Base-by-base conservation (phyloP, 1,140 invertebrate species). In the Mycetomoellerius zeteki region DNA sequence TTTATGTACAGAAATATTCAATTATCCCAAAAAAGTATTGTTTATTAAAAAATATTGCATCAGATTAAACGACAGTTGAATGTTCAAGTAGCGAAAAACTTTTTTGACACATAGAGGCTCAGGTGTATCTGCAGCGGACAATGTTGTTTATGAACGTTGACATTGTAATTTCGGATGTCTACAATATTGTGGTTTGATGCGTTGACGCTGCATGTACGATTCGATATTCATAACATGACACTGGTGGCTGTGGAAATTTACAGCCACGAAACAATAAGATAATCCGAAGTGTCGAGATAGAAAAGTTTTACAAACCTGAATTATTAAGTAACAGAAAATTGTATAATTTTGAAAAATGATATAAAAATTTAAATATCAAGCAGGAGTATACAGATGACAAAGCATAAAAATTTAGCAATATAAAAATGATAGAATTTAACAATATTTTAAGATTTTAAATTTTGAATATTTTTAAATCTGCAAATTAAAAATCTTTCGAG, bases 141-240 rank as follows among this genome's bases (percentile, higher is more conserved):
- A 62, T 75, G 80, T 75, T 62, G 54, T 84, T 84, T 60, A 84
- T 37, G 60, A 60, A 33, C 37, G 71, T 73, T 60, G 80, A 75
- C 54, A 21, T 60, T 73, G 80, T 82, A 82, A 73, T 84, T 84
- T 84, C 3, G 7, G 54, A 69, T 30, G 77, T 81, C 62, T 81
- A 21, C 69, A 43, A 81, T 75, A 43, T 75, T 84, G 80, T 27
- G 80, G 69, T 84, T 37, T 60, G 69, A 73, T 84, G 80, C 27
- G 80, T 73, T 73, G 54, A 72, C 54, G 21, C 16, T 43, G 2
- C 6, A 24, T 16, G 52, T 52, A n/a, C 64, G 33, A 43, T 43
- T 73, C 80, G 52, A 73, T 62, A 73, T 84, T 73, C 19, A 52
- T 60, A 52, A 60, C 37, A 47, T 75, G 80, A 84, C 56, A 21